phyloP scores from a whole-genome alignment of 1,140 invertebrate species.

The Latrodectus geometricus region DNA sequence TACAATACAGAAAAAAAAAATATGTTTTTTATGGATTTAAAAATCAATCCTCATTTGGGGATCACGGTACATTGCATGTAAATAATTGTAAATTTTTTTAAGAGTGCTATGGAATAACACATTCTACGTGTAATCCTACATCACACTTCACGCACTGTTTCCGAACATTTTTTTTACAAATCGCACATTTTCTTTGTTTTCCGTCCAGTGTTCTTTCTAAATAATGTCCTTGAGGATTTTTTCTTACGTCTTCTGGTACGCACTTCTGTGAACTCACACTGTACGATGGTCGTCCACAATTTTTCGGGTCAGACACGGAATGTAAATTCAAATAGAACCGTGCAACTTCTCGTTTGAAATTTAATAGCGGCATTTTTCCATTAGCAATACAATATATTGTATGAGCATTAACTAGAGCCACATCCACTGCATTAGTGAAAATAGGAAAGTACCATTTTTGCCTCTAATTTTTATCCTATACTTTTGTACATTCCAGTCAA shows the following conservation, averaged over 20 bases:
- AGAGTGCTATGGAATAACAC: conserved; percentile 28
- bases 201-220: conserved; percentile 39
- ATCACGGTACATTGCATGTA: conserved; percentile 42
- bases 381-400: conserved; percentile 42
- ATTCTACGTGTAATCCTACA: conserved; percentile 33
- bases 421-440: conserved; percentile 41
- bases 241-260: conserved; percentile 41
- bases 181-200: too few species aligned
- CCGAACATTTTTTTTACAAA: too few species aligned
- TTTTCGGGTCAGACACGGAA: conserved; percentile 38
- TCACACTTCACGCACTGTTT: conserved; percentile 25
- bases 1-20: too few species aligned
- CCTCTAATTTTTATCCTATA: too few species aligned
- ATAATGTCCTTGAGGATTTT: conserved; percentile 42
- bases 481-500: too few species aligned
- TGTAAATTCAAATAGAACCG: conserved; percentile 42
- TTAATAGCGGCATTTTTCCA: conserved; percentile 41
- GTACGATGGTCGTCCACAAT: conserved; percentile 38
- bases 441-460: conserved; percentile 40
- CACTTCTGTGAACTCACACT: conserved; percentile 37
- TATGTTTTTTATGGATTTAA: conserved; percentile 37
- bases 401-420: conserved; percentile 41
- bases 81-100: conserved; percentile 34
- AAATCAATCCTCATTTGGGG: conserved; percentile 37
- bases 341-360: conserved; percentile 38